phyloP scores from a whole-genome alignment of 2,888 invertebrate genomes.

The Agelastica alni region DNA sequence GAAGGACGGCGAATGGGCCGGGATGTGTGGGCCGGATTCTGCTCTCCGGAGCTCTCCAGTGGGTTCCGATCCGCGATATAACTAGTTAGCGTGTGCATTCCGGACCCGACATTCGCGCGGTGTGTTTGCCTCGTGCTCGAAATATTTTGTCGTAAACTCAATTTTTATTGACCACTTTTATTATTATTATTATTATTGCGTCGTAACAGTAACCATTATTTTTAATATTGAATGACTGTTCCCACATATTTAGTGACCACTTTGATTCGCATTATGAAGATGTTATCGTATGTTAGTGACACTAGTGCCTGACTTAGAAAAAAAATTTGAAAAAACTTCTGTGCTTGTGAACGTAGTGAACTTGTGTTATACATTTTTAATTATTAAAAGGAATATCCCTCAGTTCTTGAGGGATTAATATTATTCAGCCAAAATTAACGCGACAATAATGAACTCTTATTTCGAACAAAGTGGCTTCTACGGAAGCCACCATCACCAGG shows the following conservation, averaged over 20 bases:
- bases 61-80: conserved; percentile 63
- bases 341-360: conserved; percentile 38
- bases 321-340: conserved; percentile 15
- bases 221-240: conserved; percentile 40
- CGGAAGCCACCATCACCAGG: conserved; percentile 87
- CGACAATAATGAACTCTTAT: conserved; percentile 86
- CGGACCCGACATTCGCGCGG: conserved; percentile 55
- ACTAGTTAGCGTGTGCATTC: conserved; percentile 69
- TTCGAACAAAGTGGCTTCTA: conserved; percentile 96
- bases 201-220: conserved; percentile 57
- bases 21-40: conserved; percentile 63
- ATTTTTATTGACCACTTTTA: conserved; percentile 51
- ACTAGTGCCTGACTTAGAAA: conserved; percentile 30
- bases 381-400: conserved; percentile 42
- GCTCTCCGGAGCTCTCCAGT: conserved; percentile 66
- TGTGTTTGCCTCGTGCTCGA: conserved; percentile 52
- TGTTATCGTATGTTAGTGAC: conserved; percentile 37
- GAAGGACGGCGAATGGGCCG: conserved; percentile 56
- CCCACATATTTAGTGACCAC: conserved; percentile 31
- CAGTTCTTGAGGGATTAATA: conserved; percentile 42
- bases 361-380: conserved; percentile 31
- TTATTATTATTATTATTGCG: conserved; percentile 52
- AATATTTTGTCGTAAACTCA: conserved; percentile 42
- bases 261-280: conserved; percentile 33
- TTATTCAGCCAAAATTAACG: conserved; percentile 48